Conservation (phyloP, 35 echinoderm and acorn worm species). For the Ptychodera flava region DNA sequence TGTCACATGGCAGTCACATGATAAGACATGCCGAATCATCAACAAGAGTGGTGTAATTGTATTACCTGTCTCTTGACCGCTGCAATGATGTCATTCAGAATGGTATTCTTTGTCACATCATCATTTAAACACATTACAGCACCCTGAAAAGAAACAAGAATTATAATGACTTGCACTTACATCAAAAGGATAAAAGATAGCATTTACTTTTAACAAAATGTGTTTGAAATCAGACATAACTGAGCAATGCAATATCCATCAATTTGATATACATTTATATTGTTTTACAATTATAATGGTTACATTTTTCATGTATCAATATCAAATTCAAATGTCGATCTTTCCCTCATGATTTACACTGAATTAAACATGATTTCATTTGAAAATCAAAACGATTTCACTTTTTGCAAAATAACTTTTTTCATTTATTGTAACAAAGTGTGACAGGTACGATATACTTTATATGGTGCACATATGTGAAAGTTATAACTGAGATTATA, state of each 20-base stretch:
- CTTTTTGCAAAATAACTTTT: no score
- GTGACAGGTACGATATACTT: no score
- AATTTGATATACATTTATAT: no score
- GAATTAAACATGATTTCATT: no score
- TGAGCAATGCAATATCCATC: not conserved
- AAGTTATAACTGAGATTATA: no score
- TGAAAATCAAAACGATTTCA: no score
- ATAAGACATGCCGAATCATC: not conserved
- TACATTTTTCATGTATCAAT: no score
- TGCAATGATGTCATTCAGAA: conserved; percentile 4
- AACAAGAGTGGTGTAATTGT: not conserved
- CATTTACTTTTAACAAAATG: not conserved
- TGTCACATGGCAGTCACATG: not conserved
- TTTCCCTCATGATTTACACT: no score
- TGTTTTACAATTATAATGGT: no score
- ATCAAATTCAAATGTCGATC: no score
- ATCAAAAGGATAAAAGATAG: not conserved
- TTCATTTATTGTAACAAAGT: no score
- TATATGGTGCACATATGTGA: no score
- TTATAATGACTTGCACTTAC: not conserved
- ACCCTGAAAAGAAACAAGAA: conserved; percentile 3
- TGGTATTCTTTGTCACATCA: not conserved
- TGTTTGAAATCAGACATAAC: not conserved
- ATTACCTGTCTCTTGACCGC: conserved; percentile 10
- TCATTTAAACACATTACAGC: not conserved